Conservation (phyloP, 1,140 invertebrate genomes). For the Drosophila kikkawai region DNA sequence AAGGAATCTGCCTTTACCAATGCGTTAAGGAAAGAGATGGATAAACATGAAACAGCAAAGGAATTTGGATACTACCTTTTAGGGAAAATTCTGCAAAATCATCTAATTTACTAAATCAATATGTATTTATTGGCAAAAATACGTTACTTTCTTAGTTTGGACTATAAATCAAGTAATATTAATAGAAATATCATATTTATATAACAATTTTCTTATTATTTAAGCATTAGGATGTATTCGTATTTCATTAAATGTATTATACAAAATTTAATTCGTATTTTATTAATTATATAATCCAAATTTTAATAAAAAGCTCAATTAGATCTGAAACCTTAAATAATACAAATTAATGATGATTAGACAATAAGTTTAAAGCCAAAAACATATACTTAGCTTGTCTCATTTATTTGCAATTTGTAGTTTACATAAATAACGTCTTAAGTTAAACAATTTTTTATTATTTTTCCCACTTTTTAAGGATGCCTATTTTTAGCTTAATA, state of each 20-base stretch:
- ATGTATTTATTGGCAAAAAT: background rate
- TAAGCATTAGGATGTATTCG: background rate
- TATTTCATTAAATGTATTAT: no score
- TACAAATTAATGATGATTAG: background rate
- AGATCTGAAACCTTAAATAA: background rate
- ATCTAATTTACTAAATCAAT: background rate
- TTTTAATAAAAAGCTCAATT: background rate
- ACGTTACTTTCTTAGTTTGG: background rate
- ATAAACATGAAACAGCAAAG: conserved; percentile 20
- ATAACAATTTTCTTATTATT: background rate
- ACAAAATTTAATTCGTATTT: no score
- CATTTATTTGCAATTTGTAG: no score
- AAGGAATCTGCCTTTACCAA: conserved; percentile 65
- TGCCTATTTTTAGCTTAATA: background rate
- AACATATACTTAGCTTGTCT: no score
- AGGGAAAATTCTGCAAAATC: background rate
- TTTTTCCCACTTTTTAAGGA: no score
- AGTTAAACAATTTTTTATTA: no score
- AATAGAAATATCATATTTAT: background rate
- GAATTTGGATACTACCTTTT: conserved; percentile 30
- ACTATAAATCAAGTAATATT: background rate
- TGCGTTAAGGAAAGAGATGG: conserved; percentile 9
- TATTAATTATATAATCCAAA: background rate
- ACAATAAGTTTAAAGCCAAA: no score
- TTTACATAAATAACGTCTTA: no score